Evolutionary conservation across 1,140 invertebrate species (phyloP).

Genomic region (Latrodectus geometricus): DNA sequence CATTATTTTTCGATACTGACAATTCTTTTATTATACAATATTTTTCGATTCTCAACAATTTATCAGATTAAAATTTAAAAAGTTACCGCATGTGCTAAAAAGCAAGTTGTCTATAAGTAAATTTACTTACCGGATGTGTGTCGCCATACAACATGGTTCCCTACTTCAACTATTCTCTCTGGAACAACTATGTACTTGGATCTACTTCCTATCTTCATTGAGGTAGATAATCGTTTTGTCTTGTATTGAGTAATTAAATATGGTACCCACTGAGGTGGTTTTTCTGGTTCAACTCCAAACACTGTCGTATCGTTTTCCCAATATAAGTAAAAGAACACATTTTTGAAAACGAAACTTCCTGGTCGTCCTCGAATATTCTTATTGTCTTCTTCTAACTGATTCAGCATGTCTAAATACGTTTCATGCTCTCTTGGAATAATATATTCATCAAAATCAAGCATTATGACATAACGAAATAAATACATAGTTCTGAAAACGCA

Average conservation of each 20-base stretch:
- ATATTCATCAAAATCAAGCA: conserved; percentile 93
- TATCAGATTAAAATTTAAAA: too few species aligned
- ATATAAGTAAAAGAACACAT: conserved; percentile 91
- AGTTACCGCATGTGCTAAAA: too few species aligned
- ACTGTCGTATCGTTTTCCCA: conserved; percentile 67
- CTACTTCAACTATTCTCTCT: conserved; percentile 84
- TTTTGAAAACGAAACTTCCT: conserved; percentile 79
- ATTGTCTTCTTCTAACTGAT: conserved; percentile 37
- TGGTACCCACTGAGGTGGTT: conserved; percentile 30
- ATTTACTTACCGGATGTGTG: conserved; percentile 73
- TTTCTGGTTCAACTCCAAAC: conserved; percentile 50
- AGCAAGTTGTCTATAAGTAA: too few species aligned
- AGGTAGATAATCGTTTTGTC: conserved; percentile 29
- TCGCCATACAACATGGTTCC: conserved; percentile 76
- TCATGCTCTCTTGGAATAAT: conserved; percentile 77
- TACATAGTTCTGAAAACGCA: conserved; percentile 91
- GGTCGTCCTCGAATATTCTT: conserved; percentile 46
- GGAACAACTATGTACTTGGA: conserved; percentile 92
- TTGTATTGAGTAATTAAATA: conserved; percentile 61
- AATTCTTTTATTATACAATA: too few species aligned
- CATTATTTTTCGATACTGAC: too few species aligned
- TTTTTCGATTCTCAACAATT: too few species aligned
- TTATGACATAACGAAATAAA: conserved; percentile 80
- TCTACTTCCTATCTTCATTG: conserved; percentile 76
- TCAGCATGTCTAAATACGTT: conserved; percentile 27